These are phyloP conservation scores for Tetramorium bicarinatum DNA, from an alignment of 2,888 invertebrate species.

Conservation along the genomic window DNA sequence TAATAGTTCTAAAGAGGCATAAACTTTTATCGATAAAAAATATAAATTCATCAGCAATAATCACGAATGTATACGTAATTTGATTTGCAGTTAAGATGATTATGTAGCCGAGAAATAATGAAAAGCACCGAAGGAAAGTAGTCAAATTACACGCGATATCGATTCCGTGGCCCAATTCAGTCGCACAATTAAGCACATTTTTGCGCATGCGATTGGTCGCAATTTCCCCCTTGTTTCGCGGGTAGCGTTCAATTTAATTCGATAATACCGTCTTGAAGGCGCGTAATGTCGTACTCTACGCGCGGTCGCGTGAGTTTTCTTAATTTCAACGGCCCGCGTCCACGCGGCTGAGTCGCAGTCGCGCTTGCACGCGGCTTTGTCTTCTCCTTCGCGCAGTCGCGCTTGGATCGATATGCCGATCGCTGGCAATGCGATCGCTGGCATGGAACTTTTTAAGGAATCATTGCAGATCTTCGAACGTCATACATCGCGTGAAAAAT, in stretches of 20 bases:
- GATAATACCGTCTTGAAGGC: conserved; percentile 72
- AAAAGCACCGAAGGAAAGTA: background rate
- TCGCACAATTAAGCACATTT: conserved; percentile 67
- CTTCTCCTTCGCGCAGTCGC: conserved; percentile 44
- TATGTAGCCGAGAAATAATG: conserved; percentile 12
- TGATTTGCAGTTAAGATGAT: conserved; percentile 23
- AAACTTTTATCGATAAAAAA: background rate
- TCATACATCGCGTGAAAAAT: background rate
- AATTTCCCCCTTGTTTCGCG: conserved; percentile 54
- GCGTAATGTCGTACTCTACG: conserved; percentile 70
- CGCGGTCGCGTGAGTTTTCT: conserved; percentile 80
- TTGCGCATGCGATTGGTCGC: conserved; percentile 67
- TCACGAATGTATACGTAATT: background rate
- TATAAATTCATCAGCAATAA: conserved; percentile 4
- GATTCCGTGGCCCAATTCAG: conserved; percentile 56
- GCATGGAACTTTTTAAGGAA: background rate
- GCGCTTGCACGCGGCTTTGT: too few species aligned
- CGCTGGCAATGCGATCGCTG: too few species aligned
- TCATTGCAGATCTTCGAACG: background rate
- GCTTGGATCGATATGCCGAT: too few species aligned
- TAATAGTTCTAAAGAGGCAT: background rate
- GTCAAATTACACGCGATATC: conserved; percentile 41
- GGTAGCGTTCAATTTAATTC: conserved; percentile 72
- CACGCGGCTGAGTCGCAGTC: too few species aligned
- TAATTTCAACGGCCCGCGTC: conserved; percentile 79